Evolutionary conservation across 2,888 invertebrate genomes (phyloP), one percentile per base, ranked within the genome.

Genomic region (Dysmachus trigonus): DNA sequence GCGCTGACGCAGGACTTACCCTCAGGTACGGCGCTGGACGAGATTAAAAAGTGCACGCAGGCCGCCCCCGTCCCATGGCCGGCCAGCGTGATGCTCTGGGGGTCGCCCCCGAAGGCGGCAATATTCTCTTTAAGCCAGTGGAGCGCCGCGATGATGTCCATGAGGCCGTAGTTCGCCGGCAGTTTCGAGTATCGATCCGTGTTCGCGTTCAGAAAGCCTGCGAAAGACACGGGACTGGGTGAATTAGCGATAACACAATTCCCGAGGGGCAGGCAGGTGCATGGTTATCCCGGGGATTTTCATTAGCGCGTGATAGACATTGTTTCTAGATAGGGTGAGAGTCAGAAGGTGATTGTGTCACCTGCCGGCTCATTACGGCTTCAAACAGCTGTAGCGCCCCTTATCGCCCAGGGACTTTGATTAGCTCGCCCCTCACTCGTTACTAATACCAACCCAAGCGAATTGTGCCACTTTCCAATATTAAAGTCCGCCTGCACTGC

Each of bases 111-210:
- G 91, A 99, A 99, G 85, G 96, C 96, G 0, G 95, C 97, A 82
- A 99, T 97, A 92, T 99, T 98, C 92, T 98, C 98, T 90, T 98
- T 97, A 87, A 99, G 95, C 98, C 98, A 98, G 91, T 98, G 98
- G 88, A 99, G 93, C 0, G 98, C 98, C 0, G 98, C 98, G 89
- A 98, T 97, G 93, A 98, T 97, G 93, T 99, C 99, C 96, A 98
- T 97, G 86, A 99, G 95, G n/a, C 99, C 99, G 92, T 98, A 98
- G 94, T 99, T 99, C 77, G 97, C 96, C 62, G 97, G 97, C 41
- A 97, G 96, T 87, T 96, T 95, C 74, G 96, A 95, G 92, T 95
- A 96, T 88, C 96, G 96, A 92, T 97, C 97, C 31, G 96, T 96
- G 90, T 97, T 96, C 87, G 97, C 97, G 91, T 97, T 97, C 87